Percentiles rank a stretch among this genome's conserved stretches.
Conservation (phyloP, 1,140 invertebrate genomes). For the Drosophila orena region DNA sequence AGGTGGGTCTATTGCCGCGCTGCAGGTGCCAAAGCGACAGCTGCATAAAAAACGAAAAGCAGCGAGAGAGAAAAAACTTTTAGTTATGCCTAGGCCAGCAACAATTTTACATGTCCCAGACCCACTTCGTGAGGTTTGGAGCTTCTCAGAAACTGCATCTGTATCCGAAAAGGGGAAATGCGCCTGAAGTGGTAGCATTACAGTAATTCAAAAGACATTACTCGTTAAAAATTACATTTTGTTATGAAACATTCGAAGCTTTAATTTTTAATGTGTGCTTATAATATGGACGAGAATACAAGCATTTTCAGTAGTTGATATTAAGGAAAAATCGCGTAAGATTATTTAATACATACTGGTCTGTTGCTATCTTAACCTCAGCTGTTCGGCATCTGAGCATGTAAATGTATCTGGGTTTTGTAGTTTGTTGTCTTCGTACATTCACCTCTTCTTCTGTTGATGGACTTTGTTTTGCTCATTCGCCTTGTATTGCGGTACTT, state of each 20-base stretch:
- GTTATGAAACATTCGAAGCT: too few species aligned
- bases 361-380: neutral
- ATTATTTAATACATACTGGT: neutral
- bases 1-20: slow-evolving; percentile 29
- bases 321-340: neutral
- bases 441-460: slow-evolving; percentile 53
- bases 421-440: slow-evolving; percentile 53
- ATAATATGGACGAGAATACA: too few species aligned
- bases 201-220: neutral
- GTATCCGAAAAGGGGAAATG: slow-evolving; percentile 15
- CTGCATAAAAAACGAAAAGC: slow-evolving; percentile 37
- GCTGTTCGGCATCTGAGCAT: slow-evolving; percentile 8
- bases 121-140: slow-evolving; percentile 30
- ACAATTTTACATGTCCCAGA: slow-evolving; percentile 60
- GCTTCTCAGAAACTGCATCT: slow-evolving; percentile 30
- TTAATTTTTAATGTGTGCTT: too few species aligned
- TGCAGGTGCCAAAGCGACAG: slow-evolving; percentile 59
- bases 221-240: too few species aligned
- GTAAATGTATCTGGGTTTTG: slow-evolving; percentile 16
- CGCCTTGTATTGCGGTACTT: slow-evolving; percentile 64
- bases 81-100: slow-evolving; percentile 59
- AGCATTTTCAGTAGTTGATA: too few species aligned
- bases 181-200: neutral
- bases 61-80: slow-evolving; percentile 20
- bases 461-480: slow-evolving; percentile 40